Evolutionary conservation across 2,888 invertebrate genomes (phyloP).

Genomic region (Ochlodes sylvanus): DNA sequence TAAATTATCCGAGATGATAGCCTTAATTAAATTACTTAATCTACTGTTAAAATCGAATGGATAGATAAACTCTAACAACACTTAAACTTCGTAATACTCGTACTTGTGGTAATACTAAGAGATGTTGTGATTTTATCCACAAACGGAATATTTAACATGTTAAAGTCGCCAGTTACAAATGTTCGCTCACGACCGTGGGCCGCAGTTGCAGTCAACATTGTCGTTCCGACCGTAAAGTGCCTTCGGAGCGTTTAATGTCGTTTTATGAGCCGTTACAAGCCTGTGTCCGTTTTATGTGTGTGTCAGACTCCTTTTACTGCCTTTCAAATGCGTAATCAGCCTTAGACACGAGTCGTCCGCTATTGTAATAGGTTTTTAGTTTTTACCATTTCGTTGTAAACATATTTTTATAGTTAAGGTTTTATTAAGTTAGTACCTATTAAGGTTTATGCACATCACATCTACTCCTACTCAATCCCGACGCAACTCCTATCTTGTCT

Average conservation of each 20-base stretch:
- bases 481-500: too few relatives aligned
- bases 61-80: too few relatives aligned
- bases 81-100: too few relatives aligned
- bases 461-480: too few relatives aligned
- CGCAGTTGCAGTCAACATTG: slow-evolving; percentile 64
- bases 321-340: slow-evolving; percentile 43
- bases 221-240: slow-evolving; percentile 66
- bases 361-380: neutral
- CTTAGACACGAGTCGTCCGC: slow-evolving; percentile 12
- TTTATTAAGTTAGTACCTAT: too few relatives aligned
- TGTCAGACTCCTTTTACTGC: slow-evolving; percentile 61
- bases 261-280: slow-evolving; percentile 73
- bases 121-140: neutral
- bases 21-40: too few relatives aligned
- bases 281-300: slow-evolving; percentile 64
- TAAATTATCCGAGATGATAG: too few relatives aligned
- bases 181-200: slow-evolving; percentile 32
- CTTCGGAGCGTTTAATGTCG: slow-evolving; percentile 71
- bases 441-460: too few relatives aligned
- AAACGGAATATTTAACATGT: slow-evolving; percentile 1
- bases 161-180: slow-evolving; percentile 11
- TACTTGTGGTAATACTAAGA: too few relatives aligned
- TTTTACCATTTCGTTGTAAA: neutral
- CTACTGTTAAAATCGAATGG: too few relatives aligned
- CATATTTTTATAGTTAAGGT: too few relatives aligned